Percentiles rank a stretch among this genome's conserved stretches.
These are phyloP conservation scores for Ochlodes sylvanus DNA, from an alignment of 2,888 invertebrate species.

Conservation along the genomic window DNA sequence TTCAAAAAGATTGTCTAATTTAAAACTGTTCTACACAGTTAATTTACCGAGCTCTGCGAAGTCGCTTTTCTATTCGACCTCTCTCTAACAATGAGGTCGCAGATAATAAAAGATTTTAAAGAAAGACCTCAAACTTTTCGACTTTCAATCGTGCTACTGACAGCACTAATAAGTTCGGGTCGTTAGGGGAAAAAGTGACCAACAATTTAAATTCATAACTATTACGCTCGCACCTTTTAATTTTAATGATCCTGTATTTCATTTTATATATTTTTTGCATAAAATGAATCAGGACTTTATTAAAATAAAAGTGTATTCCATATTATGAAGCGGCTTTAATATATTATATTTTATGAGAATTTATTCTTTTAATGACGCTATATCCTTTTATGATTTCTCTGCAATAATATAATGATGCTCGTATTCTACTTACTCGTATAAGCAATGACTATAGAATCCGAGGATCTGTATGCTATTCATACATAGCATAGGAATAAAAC, in stretches of 20 bases:
- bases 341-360: background rate
- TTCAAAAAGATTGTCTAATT: conserved; percentile 80
- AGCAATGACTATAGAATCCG: no score
- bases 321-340: background rate
- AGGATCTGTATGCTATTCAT: no score
- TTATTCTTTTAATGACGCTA: background rate
- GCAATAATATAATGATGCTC: no score
- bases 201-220: conserved; percentile 5
- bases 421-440: no score
- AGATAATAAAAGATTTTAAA: conserved; percentile 44
- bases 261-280: background rate
- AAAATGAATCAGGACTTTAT: background rate
- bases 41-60: conserved; percentile 49
- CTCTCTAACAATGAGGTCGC: conserved; percentile 40
- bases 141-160: conserved; percentile 42
- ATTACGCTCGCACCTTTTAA: background rate
- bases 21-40: conserved; percentile 69
- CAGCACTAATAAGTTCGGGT: conserved; percentile 40
- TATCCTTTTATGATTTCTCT: background rate
- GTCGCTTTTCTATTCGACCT: conserved; percentile 38
- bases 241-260: background rate
- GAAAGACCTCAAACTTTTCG: conserved; percentile 41
- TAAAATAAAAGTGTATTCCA: background rate
- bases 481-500: no score
- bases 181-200: conserved; percentile 11